A percentile compares a stretch with the other conserved stretches of the same genome.
Conservation (phyloP, 2,113 vertebrate species). For the Malurus alboscapulatus region DNA sequence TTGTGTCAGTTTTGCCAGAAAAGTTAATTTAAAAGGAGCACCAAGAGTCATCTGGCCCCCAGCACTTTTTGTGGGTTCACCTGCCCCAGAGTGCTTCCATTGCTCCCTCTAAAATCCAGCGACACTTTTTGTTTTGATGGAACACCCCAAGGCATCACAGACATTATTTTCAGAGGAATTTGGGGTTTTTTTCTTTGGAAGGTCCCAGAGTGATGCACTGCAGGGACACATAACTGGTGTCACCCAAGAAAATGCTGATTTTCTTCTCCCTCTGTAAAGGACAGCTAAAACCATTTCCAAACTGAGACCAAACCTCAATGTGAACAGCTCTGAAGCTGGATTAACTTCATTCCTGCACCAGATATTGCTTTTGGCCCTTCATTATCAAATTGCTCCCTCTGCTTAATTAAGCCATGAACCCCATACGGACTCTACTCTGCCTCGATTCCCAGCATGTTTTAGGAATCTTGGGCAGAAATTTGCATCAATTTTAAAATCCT, state of each 20-base stretch:
- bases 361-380: background rate
- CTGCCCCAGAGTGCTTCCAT: background rate
- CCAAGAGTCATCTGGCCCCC: background rate
- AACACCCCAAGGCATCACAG: background rate
- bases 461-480: background rate
- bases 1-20: background rate
- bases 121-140: background rate
- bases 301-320: background rate
- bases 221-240: background rate
- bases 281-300: background rate
- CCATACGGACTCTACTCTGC: background rate
- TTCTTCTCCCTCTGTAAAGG: background rate
- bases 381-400: background rate
- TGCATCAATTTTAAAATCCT: background rate
- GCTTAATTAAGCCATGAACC: background rate
- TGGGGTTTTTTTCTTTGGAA: background rate
- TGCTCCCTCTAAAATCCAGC: background rate
- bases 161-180: background rate
- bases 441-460: background rate
- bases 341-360: background rate
- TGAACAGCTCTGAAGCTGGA: background rate
- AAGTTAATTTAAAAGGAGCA: background rate
- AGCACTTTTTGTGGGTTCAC: background rate
- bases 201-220: background rate
- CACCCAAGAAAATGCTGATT: background rate